Base-by-base conservation (phyloP, 2,888 invertebrate species). In the Phortica okadai region DNA sequence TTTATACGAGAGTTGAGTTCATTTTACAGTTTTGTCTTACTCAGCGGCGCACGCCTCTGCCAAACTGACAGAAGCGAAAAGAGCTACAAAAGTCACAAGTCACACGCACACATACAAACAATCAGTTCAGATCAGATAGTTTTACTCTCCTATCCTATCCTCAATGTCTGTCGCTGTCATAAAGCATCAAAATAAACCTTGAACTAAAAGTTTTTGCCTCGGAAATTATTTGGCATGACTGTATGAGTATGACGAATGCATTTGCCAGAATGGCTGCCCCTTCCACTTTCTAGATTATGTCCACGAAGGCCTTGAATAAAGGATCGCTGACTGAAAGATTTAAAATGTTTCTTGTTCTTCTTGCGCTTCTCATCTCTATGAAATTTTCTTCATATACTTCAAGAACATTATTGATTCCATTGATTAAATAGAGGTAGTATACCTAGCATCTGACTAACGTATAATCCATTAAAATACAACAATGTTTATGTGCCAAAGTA, bases 41-140 rank as follows among this genome's bases (percentile, higher is more conserved):
- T 59, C 21, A 59, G 21, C n/a, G 54, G 7, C 25, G 8, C 70
- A 33, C 41, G 42, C 44, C 42, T 5, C 44, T 67, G n/a, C 2
- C 16, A n/a, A 6, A 14, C 6, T 67, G 14, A 72, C 70, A 21
- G 70, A 56, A 72, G 70, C 70, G 25, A n/a, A 14, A 6, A 25
- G 45, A 25, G 44, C 25, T 41, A 56, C 70, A 72, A 72, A 72
- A 72, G 70, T 72, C 70, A 72, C 54, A 72, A 72, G 70, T 56
- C 33, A 67, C 44, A 42, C 14, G 6, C 41, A 50, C 1, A 50
- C 8, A 50, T 2, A 11, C 50, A 50, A 1, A 1, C 10, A 11
- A 11, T 50, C 50, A 14, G 6, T 33, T 33, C 33, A 33, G 33
- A 4, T 33, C 3, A 33, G 33, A 33, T 33, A 33, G 33, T 33